Evolutionary conservation across 2,113 vertebrate species (phyloP).

Genomic region (Perca schrenkii): DNA sequence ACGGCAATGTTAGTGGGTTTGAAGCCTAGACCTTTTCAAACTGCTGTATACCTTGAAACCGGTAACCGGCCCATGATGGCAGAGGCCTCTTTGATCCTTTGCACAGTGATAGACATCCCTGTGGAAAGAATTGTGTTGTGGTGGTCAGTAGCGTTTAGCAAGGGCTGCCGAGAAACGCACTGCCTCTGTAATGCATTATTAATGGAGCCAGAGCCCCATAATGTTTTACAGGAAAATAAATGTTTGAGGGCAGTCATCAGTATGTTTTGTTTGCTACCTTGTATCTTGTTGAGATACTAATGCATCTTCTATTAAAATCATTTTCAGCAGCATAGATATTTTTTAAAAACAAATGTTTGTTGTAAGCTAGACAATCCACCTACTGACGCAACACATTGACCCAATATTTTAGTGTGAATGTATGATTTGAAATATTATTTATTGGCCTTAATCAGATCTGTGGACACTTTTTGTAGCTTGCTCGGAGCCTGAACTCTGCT

Average conservation of each 20-base stretch:
- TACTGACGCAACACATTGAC: background rate
- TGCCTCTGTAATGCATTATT: slow-evolving; percentile 58
- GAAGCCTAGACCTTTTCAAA: no score
- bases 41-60: no score
- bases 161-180: slow-evolving; percentile 22
- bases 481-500: background rate
- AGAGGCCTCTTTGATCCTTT: slow-evolving; percentile 16
- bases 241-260: background rate
- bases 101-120: background rate
- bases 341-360: background rate
- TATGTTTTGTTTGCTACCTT: background rate
- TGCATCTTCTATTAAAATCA: background rate
- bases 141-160: slow-evolving; percentile 7
- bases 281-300: background rate
- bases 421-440: background rate
- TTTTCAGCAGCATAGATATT: background rate
- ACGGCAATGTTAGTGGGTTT: no score
- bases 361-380: background rate
- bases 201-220: slow-evolving; percentile 17
- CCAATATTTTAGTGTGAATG: background rate
- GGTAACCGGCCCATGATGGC: no score
- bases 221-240: slow-evolving; percentile 32
- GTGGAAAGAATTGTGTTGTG: slow-evolving; percentile 1
- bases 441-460: background rate
- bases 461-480: background rate